Conservation (phyloP, 2,888 invertebrate species). For the Orthonevra nobilis region DNA sequence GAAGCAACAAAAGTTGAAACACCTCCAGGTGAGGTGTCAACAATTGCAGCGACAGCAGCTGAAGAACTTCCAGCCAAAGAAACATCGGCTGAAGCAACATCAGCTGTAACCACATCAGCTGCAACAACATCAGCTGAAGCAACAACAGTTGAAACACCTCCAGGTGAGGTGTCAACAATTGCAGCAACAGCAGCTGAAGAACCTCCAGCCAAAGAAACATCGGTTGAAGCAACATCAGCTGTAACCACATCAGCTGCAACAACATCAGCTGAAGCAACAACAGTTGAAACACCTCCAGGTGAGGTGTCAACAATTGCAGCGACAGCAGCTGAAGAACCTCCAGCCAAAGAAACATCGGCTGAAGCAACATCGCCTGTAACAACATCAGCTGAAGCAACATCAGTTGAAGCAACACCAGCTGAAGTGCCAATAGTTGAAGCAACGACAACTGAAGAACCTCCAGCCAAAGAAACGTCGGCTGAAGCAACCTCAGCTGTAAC, state of each 20-base stretch:
- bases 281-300: background rate
- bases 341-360: background rate
- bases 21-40: too few species aligned
- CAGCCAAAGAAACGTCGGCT: too few species aligned
- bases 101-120: background rate
- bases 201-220: background rate
- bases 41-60: too few species aligned
- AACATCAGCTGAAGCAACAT: background rate
- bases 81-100: background rate
- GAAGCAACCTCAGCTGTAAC: too few species aligned
- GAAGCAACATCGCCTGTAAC: background rate
- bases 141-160: background rate
- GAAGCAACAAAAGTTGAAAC: too few species aligned
- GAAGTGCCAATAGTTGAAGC: background rate
- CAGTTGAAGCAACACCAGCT: constrained; percentile 6
- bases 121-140: background rate
- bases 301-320: too few species aligned
- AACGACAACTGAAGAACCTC: too few species aligned
- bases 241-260: background rate
- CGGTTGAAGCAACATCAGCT: background rate
- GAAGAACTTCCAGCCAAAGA: background rate
- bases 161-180: background rate
- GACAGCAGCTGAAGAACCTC: background rate
- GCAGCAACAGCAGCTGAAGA: background rate
- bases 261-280: too few species aligned